Percentiles rank a stretch among this genome's conserved stretches.
Conservation (phyloP, 37 sponge, comb jelly and placozoan genomes). For the Ianthella basta region DNA sequence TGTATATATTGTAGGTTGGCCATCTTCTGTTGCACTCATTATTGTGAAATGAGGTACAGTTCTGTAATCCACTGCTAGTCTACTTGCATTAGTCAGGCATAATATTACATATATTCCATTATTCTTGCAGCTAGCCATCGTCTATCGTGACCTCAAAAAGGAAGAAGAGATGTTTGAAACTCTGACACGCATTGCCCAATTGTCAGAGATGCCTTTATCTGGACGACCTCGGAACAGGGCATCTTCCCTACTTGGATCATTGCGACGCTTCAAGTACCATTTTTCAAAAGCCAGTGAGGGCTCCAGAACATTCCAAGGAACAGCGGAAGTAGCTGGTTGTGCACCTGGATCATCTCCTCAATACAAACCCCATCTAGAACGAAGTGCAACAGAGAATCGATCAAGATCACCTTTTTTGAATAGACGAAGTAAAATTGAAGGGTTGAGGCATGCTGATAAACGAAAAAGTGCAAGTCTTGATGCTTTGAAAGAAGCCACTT, state of each 20-base stretch:
- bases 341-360: not conserved
- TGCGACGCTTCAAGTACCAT: not conserved
- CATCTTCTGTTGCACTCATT: too few species aligned
- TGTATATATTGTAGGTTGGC: too few species aligned
- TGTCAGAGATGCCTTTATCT: constrained; percentile 30
- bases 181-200: constrained; percentile 37
- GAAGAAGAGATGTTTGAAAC: constrained; percentile 47
- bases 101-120: too few species aligned
- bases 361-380: not conserved
- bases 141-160: constrained; percentile 53
- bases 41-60: too few species aligned
- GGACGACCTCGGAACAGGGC: not conserved
- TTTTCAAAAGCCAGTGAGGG: not conserved
- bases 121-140: constrained; percentile 37
- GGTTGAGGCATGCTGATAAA: not conserved
- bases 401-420: constrained; percentile 15
- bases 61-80: too few species aligned
- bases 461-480: constrained; percentile 21
- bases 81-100: too few species aligned
- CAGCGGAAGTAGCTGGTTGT: not conserved
- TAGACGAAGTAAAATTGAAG: not conserved
- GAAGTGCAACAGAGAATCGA: not conserved
- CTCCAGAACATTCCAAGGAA: not conserved
- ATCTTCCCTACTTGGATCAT: constrained; percentile 5
- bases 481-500: not conserved